Conservation (phyloP, 2,797 vertebrate genomes). For the Pangasius macronema region DNA sequence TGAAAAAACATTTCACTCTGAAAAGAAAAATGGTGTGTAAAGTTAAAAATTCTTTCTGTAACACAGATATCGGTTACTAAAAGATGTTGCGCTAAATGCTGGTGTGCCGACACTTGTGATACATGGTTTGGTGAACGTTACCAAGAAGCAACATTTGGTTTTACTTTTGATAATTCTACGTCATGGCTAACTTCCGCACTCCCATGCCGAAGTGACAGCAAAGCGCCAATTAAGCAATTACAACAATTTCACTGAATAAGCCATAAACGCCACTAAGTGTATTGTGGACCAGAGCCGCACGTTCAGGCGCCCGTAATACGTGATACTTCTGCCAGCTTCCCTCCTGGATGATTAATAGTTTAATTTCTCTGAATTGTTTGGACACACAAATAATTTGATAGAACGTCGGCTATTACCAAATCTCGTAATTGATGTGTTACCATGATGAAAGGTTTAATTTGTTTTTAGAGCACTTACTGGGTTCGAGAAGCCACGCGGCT, state of each 20-base stretch:
- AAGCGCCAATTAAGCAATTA: conserved; percentile 79
- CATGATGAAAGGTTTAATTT: conserved; percentile 83
- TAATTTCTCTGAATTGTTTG: conserved; percentile 80
- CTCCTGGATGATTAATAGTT: conserved; percentile 80
- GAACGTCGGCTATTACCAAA: conserved; percentile 79
- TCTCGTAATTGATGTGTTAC: conserved; percentile 78
- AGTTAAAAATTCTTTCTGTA: no score
- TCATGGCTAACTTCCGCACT: conserved; percentile 63
- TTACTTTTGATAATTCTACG: conserved; percentile 78
- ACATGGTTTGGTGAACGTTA: not conserved
- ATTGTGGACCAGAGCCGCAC: conserved; percentile 61
- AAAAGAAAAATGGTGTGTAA: not conserved
- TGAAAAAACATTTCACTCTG: not conserved
- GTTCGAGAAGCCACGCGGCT: conserved; percentile 76
- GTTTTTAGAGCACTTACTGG: conserved; percentile 80
- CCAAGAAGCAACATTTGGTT: conserved; percentile 75
- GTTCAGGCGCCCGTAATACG: conserved; percentile 53
- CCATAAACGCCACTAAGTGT: conserved; percentile 75
- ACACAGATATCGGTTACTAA: not conserved
- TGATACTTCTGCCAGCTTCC: conserved; percentile 67
- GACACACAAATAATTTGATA: conserved; percentile 80
- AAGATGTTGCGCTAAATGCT: not conserved
- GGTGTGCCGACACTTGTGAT: not conserved
- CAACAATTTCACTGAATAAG: conserved; percentile 73
- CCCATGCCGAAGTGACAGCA: conserved; percentile 61